Conservation (phyloP, 2,113 vertebrate genomes). For the Hippocampus mohnikei region DNA sequence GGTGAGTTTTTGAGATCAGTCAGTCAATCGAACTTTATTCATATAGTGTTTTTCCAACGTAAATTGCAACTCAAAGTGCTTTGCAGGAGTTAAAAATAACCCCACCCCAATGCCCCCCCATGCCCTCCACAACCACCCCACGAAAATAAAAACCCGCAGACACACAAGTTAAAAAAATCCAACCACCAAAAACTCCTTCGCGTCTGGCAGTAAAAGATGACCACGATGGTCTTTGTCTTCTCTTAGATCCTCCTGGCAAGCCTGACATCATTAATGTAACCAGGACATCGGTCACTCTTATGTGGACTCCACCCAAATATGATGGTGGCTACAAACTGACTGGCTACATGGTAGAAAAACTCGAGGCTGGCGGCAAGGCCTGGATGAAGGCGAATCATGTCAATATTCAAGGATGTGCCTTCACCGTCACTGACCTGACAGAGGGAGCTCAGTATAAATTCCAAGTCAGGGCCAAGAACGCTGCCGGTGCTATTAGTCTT, state of each 20-base stretch:
- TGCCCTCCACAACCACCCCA: no score
- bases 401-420: conserved; percentile 91
- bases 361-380: conserved; percentile 84
- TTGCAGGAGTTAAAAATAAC: no score
- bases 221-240: conserved; percentile 3
- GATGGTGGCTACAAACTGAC: conserved; percentile 94
- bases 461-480: conserved; percentile 93
- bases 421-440: conserved; percentile 86
- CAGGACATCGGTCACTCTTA: conserved; percentile 87
- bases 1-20: conserved; percentile 72
- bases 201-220: neutral
- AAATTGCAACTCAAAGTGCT: no score
- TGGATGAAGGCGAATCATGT: conserved; percentile 97
- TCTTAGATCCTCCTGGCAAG: conserved; percentile 94
- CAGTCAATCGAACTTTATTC: neutral
- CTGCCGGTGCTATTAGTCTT: conserved; percentile 88
- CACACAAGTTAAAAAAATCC: no score
- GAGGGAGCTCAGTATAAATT: conserved; percentile 92
- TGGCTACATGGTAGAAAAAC: conserved; percentile 93
- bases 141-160: no score
- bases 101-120: no score
- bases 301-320: conserved; percentile 96
- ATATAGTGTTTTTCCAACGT: no score
- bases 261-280: conserved; percentile 94
- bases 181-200: neutral